Evolutionary conservation across 2,797 vertebrate genomes (phyloP).

Genomic region (Tamandua tetradactyla): DNA sequence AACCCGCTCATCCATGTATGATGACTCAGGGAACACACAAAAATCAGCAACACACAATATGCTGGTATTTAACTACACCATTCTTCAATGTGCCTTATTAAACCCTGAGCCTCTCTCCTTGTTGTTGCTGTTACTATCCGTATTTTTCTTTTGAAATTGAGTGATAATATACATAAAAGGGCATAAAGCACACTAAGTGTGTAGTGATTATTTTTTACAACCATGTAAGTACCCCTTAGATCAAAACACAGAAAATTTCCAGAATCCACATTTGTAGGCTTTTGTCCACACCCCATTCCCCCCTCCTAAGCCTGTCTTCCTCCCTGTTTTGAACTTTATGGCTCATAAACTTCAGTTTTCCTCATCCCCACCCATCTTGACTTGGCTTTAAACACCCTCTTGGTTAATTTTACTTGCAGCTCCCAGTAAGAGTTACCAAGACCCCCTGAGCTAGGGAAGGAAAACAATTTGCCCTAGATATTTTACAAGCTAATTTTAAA

Average conservation of each 20-base stretch:
- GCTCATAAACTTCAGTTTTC: conserved; percentile 28
- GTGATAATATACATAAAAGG: background rate
- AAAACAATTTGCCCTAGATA: conserved; percentile 18
- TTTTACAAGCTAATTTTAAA: conserved; percentile 45
- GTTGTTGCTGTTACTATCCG: background rate
- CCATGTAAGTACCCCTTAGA: background rate
- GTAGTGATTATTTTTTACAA: background rate
- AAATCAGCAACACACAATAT: background rate
- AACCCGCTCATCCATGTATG: background rate
- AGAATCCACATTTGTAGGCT: background rate
- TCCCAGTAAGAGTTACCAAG: background rate
- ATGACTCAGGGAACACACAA: background rate
- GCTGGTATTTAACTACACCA: background rate
- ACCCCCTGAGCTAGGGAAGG: background rate
- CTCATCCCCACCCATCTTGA: background rate
- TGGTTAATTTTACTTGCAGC: conserved; percentile 32
- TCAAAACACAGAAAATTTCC: background rate
- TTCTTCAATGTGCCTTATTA: background rate
- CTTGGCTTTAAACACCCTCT: conserved; percentile 15
- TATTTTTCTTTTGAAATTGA: conserved; percentile 16
- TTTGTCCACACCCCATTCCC: background rate
- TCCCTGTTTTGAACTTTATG: conserved; percentile 31
- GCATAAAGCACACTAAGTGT: background rate
- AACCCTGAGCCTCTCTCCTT: background rate
- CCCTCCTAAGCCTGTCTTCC: background rate